Evolutionary conservation across 2,113 vertebrate species (phyloP).

Genomic region (Atrichornis clamosus): DNA sequence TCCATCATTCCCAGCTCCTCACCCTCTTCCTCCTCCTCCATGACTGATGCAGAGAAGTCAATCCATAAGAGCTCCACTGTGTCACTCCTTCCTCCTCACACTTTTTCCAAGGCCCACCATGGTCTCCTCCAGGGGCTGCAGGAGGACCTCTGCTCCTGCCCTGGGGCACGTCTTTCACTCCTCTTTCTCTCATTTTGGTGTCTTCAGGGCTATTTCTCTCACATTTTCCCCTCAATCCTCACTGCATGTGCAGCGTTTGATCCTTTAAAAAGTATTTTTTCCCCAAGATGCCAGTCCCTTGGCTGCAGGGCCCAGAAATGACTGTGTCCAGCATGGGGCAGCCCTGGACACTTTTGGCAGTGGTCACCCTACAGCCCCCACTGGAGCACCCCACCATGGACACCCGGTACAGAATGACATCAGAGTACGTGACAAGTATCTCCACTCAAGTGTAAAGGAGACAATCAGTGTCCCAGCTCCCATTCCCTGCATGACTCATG

Average conservation of each 20-base stretch:
- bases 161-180: neutral
- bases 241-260: neutral
- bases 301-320: fast-evolving
- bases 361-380: fast-evolving
- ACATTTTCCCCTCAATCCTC: neutral
- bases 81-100: neutral
- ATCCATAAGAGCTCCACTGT: neutral
- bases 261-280: fast-evolving
- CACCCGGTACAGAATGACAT: neutral
- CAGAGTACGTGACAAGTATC: fast-evolving
- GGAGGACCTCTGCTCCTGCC: neutral
- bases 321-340: neutral
- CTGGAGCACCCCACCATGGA: neutral
- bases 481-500: neutral
- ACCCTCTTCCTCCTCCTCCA: neutral
- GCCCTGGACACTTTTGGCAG: neutral
- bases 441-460: neutral
- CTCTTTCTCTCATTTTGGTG: neutral
- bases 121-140: neutral
- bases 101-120: neutral
- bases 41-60: neutral
- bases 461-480: neutral
- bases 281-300: fast-evolving
- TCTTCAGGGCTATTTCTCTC: neutral
- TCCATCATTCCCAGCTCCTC: neutral